Percentiles rank a stretch among this genome's conserved stretches.
Evolutionary conservation across 2,797 vertebrate species (phyloP).

Genomic region (Pristis pectinata): DNA sequence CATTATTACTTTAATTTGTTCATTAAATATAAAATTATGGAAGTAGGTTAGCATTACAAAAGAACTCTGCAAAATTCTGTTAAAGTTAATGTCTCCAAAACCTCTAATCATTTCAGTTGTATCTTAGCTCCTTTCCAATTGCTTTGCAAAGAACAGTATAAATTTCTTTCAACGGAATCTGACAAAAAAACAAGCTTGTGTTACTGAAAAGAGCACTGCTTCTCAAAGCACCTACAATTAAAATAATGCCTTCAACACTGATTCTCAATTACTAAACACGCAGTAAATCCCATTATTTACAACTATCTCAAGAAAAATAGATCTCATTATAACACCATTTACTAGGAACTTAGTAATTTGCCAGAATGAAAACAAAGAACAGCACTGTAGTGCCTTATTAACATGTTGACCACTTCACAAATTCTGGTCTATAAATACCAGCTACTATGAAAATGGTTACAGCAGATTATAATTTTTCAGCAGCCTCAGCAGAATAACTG

Average conservation of each 20-base stretch:
- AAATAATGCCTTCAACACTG: constrained; percentile 14
- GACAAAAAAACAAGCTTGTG: neutral
- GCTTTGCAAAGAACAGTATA: constrained; percentile 7
- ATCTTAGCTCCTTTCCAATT: neutral
- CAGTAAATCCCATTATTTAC: constrained; percentile 35
- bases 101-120: neutral
- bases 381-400: constrained; percentile 32
- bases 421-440: neutral
- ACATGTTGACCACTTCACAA: constrained; percentile 26
- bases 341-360: constrained; percentile 29
- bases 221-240: constrained; percentile 8
- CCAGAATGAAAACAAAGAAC: constrained; percentile 18
- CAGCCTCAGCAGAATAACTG: neutral
- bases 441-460: constrained; percentile 16
- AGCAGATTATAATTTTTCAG: constrained; percentile 9
- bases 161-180: neutral
- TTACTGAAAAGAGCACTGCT: constrained; percentile 17
- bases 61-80: neutral
- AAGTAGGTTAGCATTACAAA: neutral
- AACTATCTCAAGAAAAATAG: constrained; percentile 28
- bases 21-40: neutral
- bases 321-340: constrained; percentile 5
- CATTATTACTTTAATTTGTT: neutral
- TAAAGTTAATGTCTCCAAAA: constrained; percentile 3
- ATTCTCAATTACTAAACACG: constrained; percentile 23